Conservation (phyloP, 2,797 vertebrate species). For the Falco naumanni region DNA sequence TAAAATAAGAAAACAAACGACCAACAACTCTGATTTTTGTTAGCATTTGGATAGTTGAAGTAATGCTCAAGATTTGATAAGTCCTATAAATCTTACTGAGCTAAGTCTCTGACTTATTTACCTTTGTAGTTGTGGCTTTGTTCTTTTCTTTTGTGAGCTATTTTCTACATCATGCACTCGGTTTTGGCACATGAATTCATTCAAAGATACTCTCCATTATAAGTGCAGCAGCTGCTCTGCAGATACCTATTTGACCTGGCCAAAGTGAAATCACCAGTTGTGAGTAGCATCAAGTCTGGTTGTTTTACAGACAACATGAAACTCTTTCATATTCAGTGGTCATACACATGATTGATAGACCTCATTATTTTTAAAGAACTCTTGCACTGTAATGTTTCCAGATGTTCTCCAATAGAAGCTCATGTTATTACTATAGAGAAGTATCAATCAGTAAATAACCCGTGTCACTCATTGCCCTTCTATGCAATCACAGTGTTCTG, state of each 20-base stretch:
- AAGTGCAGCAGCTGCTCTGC: conserved; percentile 66
- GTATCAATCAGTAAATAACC: conserved; percentile 62
- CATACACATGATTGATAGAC: conserved; percentile 51
- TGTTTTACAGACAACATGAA: conserved; percentile 54
- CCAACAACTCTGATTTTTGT: neutral
- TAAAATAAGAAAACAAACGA: neutral
- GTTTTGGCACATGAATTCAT: conserved; percentile 55
- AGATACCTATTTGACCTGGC: conserved; percentile 63
- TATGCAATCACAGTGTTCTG: conserved; percentile 23
- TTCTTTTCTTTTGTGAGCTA: conserved; percentile 72
- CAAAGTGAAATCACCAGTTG: conserved; percentile 65
- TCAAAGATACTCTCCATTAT: conserved; percentile 43
- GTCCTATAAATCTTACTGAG: conserved; percentile 69
- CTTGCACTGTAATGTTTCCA: conserved; percentile 51
- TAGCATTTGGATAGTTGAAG: conserved; percentile 20
- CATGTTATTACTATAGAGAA: conserved; percentile 17
- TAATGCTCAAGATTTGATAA: neutral
- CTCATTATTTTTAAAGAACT: conserved; percentile 63
- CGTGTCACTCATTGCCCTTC: conserved; percentile 32
- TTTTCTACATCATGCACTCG: conserved; percentile 40
- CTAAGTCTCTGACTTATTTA: conserved; percentile 76
- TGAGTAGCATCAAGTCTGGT: conserved; percentile 28
- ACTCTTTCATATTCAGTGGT: conserved; percentile 50
- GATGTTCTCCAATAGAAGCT: conserved; percentile 56
- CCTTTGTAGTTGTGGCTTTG: conserved; percentile 73